Evolutionary conservation across 2,888 invertebrate genomes (phyloP), one percentile per base, ranked within the genome.

Genomic region (Ochropacha duplaris): DNA sequence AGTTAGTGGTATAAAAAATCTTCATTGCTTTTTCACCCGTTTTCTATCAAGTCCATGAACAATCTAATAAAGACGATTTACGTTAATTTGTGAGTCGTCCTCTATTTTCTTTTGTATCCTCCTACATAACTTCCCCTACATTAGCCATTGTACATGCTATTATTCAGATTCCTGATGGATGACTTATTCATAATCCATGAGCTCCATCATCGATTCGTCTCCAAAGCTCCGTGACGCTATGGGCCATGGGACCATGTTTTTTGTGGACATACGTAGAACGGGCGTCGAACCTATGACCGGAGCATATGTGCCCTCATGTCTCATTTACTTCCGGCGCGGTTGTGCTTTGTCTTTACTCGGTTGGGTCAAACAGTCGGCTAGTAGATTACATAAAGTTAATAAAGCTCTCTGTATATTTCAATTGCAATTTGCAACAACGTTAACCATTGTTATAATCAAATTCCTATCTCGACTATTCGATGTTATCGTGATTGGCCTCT

Each of bases 221-320:
- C 61, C 66, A 59, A 54, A 58, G 60, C 31, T 9, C 31, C 50
- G 59, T 55, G 55, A 55, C 57, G 57, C 64, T 44, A 44, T 19
- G 63, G 76, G 81, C 78, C 74, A 80, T 79, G 71, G 69, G 59
- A 67, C 65, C 75, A 73, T 78, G 69, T 72, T 77, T 76, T 78
- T 74, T 72, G 71, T 71, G 65, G 39, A 58, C 58, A 65, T 57
- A 59, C 64, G 61, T 54, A 72, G 36, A 31, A n/a, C 36, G 84
- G 81, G 69, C 87, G 64, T 81, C 84, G 86, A 86, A 85, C 86
- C 71, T 70, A 64, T 64, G 65, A 71, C 68, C 67, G 12, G 55
- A 22, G 44, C 59, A 59, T 59, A 57, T 64, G 62, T 62, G 70
- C 69, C 68, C 68, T 62, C 66, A 52, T 52, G 52, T 52, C 52